phyloP scores from a whole-genome alignment of 2,888 invertebrate species.

The Callyntrura guangdongensis region DNA sequence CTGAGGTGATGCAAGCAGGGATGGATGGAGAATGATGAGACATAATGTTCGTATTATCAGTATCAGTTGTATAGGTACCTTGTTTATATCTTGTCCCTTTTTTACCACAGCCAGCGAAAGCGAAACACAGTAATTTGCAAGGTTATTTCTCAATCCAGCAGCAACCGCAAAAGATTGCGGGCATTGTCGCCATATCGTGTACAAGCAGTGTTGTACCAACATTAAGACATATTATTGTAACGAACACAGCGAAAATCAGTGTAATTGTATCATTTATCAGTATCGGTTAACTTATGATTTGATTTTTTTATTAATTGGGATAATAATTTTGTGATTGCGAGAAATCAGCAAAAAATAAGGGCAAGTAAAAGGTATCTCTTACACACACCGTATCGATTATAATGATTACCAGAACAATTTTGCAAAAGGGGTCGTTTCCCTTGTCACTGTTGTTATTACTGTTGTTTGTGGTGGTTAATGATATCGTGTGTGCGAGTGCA shows the following conservation, averaged over 20 bases:
- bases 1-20: not conserved
- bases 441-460: not conserved
- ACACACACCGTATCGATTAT: not conserved
- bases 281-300: too few species aligned
- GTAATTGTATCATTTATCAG: too few species aligned
- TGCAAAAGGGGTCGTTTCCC: not conserved
- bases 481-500: slow-evolving; percentile 1
- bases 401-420: slow-evolving; percentile 50
- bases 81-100: not conserved
- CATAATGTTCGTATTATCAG: not conserved
- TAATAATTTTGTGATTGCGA: too few species aligned
- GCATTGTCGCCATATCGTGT: not conserved
- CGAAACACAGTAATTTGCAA: slow-evolving; percentile 2
- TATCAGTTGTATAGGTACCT: not conserved
- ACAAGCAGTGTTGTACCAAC: not conserved
- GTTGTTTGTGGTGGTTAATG: not conserved
- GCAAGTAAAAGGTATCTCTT: not conserved
- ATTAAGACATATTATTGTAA: not conserved
- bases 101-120: not conserved
- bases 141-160: not conserved
- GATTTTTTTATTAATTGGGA: too few species aligned
- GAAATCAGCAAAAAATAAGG: not conserved
- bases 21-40: not conserved
- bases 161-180: not conserved
- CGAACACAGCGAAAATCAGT: too few species aligned